phyloP scores from a whole-genome alignment of 1,140 invertebrate genomes.

The Pogonomyrmex barbatus region DNA sequence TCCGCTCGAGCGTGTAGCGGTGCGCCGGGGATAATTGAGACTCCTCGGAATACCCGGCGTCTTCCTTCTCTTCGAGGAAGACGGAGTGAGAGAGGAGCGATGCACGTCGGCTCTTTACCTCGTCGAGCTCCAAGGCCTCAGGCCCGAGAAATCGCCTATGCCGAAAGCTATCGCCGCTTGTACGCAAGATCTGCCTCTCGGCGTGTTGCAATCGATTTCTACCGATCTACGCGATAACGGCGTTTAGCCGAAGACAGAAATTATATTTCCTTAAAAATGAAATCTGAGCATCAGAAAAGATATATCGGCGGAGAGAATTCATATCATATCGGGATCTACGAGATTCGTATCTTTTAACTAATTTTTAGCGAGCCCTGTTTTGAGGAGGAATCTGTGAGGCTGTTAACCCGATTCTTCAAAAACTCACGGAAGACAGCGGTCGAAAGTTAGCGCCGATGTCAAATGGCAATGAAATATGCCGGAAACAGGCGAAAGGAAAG shows the following conservation, averaged over 20 bases:
- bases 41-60: conserved; percentile 6
- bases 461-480: neutral
- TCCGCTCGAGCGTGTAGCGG: neutral
- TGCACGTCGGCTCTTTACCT: conserved; percentile 27
- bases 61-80: conserved; percentile 15
- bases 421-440: neutral
- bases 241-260: neutral
- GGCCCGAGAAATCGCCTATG: conserved; percentile 2
- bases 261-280: neutral
- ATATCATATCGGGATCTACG: neutral
- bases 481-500: neutral
- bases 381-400: neutral
- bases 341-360: neutral
- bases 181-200: neutral
- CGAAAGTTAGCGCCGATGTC: neutral
- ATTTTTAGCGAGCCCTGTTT: neutral
- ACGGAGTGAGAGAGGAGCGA: neutral
- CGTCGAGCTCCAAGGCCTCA: conserved; percentile 19
- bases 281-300: neutral
- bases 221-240: neutral
- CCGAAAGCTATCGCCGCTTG: neutral
- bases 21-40: conserved; percentile 18
- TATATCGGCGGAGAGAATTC: neutral
- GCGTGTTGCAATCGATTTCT: conserved; percentile 10
- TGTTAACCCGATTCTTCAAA: neutral